Conservation (phyloP, 1,140 invertebrate species). For the Cydia pomonella region DNA sequence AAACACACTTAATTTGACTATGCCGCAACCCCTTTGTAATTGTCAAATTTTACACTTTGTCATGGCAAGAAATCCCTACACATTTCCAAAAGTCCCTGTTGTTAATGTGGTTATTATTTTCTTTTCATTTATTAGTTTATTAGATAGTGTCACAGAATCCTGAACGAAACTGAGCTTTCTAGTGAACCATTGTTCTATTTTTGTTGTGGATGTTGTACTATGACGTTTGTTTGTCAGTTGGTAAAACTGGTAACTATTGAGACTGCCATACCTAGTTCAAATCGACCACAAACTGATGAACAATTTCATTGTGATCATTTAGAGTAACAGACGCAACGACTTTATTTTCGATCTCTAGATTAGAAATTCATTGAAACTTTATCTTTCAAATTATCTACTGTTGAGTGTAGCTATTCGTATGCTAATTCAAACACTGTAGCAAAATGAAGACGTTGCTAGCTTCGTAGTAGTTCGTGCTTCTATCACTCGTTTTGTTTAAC, state of each 20-base stretch:
- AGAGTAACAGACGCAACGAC: slow-evolving; percentile 57
- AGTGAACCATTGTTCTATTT: slow-evolving; percentile 59
- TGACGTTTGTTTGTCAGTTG: slow-evolving; percentile 21
- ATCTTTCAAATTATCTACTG: not conserved
- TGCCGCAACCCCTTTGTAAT: slow-evolving; percentile 29
- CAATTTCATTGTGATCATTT: slow-evolving; percentile 57
- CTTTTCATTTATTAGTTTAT: slow-evolving; percentile 56
- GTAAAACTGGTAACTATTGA: slow-evolving; percentile 24
- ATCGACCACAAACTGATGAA: slow-evolving; percentile 66
- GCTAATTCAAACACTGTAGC: slow-evolving; percentile 27
- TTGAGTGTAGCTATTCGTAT: not conserved
- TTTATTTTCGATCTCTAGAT: slow-evolving; percentile 47
- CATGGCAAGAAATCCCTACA: slow-evolving; percentile 44
- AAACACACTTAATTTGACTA: slow-evolving; percentile 28
- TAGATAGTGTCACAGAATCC: slow-evolving; percentile 74
- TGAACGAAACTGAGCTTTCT: slow-evolving; percentile 72
- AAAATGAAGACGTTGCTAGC: slow-evolving; percentile 58
- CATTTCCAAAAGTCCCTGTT: slow-evolving; percentile 37
- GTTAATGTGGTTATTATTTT: slow-evolving; percentile 37
- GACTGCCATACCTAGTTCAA: slow-evolving; percentile 30
- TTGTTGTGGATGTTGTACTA: slow-evolving; percentile 53
- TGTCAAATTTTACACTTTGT: slow-evolving; percentile 38
- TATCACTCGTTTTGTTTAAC: slow-evolving; percentile 75
- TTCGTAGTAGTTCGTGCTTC: slow-evolving; percentile 63
- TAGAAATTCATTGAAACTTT: slow-evolving; percentile 28